Base-by-base conservation (phyloP, 2,888 invertebrate species). In the Horisme vitalbata region DNA sequence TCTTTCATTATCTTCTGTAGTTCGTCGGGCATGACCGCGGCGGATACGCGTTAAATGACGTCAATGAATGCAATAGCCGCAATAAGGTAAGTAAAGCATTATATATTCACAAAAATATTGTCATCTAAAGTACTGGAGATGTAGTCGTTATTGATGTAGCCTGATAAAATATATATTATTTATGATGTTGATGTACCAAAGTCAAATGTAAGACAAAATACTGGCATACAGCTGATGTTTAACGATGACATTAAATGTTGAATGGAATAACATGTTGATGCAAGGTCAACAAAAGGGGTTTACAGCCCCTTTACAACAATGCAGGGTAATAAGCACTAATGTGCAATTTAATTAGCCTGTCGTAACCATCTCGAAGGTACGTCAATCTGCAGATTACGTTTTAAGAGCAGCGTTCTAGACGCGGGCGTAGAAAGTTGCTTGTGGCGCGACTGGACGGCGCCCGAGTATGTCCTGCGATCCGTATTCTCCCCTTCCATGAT, bases 321-420 rank as follows among this genome's bases (percentile, higher is more conserved):
- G 55, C 50, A 61, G 61, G 64, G 77, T 80, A 71, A 79, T 79
- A 76, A 76, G 63, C 65, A 68, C 71, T 79, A 79, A 79, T 78
- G 75, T 74, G 73, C 72, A 79, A 75, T 81, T 79, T 83, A 83
- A 87, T 86, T 83, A 75, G 75, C 80, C 67, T 79, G 83, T 83
- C 80, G 83, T 83, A 83, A 86, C 72, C 75, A 80, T 84, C 79
- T 72, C 68, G 63, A 71, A 72, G 82, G 83, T 83, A 79, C 83
- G 85, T 87, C 88, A 87, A 87, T 85, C 86, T 75, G 75, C 77
- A 79, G 87, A 88, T 88, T 88, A 86, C 86, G 71, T 87, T 84
- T 83, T 85, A 86, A 84, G 78, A 83, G 75, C n/a, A n/a, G n/a
- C 75, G 83, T 74, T 89, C 83, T 88, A 88, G 86, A 88, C 85